Evolutionary conservation across 2,113 vertebrate species (phyloP).

Genomic region (Mola mola): DNA sequence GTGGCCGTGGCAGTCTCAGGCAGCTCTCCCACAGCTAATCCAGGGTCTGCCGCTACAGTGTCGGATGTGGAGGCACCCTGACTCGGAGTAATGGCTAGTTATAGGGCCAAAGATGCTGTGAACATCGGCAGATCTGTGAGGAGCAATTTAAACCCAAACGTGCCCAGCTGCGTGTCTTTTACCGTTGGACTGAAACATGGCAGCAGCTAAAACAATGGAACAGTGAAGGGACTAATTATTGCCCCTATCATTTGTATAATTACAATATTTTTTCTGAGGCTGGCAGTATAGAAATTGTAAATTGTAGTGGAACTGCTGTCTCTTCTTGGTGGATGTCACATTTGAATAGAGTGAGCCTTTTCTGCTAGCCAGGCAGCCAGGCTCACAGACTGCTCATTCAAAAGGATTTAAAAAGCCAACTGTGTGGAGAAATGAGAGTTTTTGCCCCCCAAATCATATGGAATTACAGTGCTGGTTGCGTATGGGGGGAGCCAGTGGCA

Average conservation of each 20-base stretch:
- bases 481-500: constrained; percentile 90
- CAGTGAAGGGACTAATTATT: constrained; percentile 82
- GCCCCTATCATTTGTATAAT: constrained; percentile 85
- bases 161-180: constrained; percentile 52
- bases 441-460: constrained; percentile 99
- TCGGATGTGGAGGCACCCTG: not conserved
- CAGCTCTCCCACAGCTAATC: constrained; percentile 1
- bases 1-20: not conserved
- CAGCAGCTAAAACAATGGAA: constrained; percentile 72
- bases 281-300: constrained; percentile 83
- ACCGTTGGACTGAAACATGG: constrained; percentile 58
- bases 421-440: constrained; percentile 99
- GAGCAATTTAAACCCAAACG: constrained; percentile 59
- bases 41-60: constrained; percentile 2
- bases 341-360: constrained; percentile 87
- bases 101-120: constrained; percentile 21
- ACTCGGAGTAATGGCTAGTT: constrained; percentile 35
- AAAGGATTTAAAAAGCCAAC: constrained; percentile 98
- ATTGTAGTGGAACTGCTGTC: constrained; percentile 81
- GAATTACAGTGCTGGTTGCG: constrained; percentile 99
- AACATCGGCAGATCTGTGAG: constrained; percentile 72
- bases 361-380: constrained; percentile 89
- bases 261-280: constrained; percentile 80
- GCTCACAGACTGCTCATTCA: constrained; percentile 89
- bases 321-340: constrained; percentile 84